Base-by-base conservation (phyloP, 2,113 vertebrate species). In the Boleophthalmus pectinirostris region DNA sequence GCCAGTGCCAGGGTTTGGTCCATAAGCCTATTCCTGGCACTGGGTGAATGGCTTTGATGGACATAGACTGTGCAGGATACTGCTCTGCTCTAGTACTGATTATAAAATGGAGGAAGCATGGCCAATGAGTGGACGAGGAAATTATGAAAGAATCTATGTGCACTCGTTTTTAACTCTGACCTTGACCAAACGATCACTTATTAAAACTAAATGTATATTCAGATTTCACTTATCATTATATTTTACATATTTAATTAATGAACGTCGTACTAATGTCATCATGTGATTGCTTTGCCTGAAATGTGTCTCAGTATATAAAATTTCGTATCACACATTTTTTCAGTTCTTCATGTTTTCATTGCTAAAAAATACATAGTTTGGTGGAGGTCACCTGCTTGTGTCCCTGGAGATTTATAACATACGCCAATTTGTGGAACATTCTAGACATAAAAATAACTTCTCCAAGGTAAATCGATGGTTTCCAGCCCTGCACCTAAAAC, bases 71-170 rank as follows among this genome's bases (percentile, higher is more conserved):
- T 73, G 71, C 73, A 73, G 74, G 60, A 76, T 71, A 63, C 64
- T 76, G 84, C 76, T 77, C 85, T 87, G 88, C 78, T 85, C 78
- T 78, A 77, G 79, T 76, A 63, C 83, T 86, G 88, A 90, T 91
- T 90, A 83, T 82, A 69, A 79, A 78, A 64, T 88, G 91, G 86
- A 82, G 43, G 81, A 74, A 69, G 72, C 73, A 35, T 45, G 66
- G 75, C 33, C 77, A 70, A 49, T 15, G 2, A 75, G 65, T 3
- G 54, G 70, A 90, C 72, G 66, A 74, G 70, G 68, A 78, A 85
- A 87, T 87, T 85, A 35, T 61, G 25, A 86, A 74, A 77, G 77
- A 58, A 68, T 69, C 74, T 46, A 73, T 73, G 83, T 81, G 78
- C 80, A 88, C 84, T 64, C 12, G 12, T 24, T 58, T 56, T 23